Percentiles rank a stretch among this genome's conserved stretches.
Conservation (phyloP, 2,888 invertebrate genomes). For the Drosophila picticornis region DNA sequence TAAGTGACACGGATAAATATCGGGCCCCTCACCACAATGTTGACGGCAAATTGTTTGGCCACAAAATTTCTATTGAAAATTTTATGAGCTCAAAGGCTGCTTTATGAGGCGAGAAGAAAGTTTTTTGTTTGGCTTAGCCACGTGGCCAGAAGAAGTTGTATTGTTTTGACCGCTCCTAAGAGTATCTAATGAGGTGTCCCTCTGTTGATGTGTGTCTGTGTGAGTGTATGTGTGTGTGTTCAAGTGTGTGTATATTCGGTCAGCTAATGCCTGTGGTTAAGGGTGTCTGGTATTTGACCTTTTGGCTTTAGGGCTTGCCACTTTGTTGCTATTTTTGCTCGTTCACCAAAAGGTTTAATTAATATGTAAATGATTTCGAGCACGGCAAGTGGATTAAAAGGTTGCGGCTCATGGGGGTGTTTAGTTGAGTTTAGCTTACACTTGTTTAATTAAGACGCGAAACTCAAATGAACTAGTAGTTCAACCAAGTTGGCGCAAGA, state of each 20-base stretch:
- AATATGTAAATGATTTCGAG: slow-evolving; percentile 72
- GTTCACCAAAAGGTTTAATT: slow-evolving; percentile 72
- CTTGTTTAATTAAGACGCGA: slow-evolving; percentile 54
- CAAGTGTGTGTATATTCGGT: slow-evolving; percentile 43
- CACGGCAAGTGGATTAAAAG: slow-evolving; percentile 18
- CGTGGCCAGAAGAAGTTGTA: slow-evolving; percentile 47
- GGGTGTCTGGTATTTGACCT: slow-evolving; percentile 68
- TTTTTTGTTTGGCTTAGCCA: slow-evolving; percentile 32
- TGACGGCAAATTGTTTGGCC: slow-evolving; percentile 73
- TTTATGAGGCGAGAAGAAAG: slow-evolving; percentile 48
- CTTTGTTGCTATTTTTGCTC: slow-evolving; percentile 23
- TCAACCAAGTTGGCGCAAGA: slow-evolving; percentile 37
- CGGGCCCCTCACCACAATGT: slow-evolving; percentile 51
- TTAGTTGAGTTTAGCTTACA: slow-evolving; percentile 33
- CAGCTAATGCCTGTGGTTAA: slow-evolving; percentile 47
- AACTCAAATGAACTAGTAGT: slow-evolving; percentile 23
- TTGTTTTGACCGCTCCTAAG: slow-evolving; percentile 50
- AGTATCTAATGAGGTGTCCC: slow-evolving; percentile 64
- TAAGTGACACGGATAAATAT: slow-evolving; percentile 78
- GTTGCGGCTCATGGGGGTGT: neutral
- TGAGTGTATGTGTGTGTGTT: slow-evolving; percentile 37
- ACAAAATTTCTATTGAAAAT: slow-evolving; percentile 71
- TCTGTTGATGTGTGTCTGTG: slow-evolving; percentile 8
- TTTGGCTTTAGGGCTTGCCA: slow-evolving; percentile 60
- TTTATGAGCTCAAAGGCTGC: slow-evolving; percentile 72